These are phyloP conservation scores for Diglossa cyanea DNA, from an alignment of 2,797 vertebrate species.

Conservation along the genomic window DNA sequence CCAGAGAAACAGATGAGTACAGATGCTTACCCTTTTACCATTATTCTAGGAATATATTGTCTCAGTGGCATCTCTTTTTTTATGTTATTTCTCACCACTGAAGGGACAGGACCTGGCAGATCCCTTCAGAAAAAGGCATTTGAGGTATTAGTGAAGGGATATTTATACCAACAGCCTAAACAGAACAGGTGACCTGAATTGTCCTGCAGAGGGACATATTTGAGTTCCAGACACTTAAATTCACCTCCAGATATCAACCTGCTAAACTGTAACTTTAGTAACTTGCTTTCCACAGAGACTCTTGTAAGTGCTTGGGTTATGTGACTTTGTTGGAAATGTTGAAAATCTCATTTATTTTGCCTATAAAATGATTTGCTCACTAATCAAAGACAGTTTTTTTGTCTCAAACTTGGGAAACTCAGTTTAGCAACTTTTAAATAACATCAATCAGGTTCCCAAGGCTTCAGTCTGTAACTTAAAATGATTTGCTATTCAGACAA, in stretches of 20 bases:
- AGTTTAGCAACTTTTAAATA: slow-evolving; percentile 56
- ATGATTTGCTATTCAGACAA: slow-evolving; percentile 59
- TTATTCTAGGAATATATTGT: neutral
- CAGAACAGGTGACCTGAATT: neutral
- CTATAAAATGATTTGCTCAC: neutral
- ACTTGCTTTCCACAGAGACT: neutral
- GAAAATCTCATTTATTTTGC: neutral
- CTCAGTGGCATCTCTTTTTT: neutral
- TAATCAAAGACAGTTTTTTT: slow-evolving; percentile 58
- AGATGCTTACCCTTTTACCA: neutral
- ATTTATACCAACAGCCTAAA: neutral
- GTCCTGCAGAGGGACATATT: neutral
- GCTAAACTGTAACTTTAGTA: neutral
- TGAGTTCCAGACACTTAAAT: neutral
- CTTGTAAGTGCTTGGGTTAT: neutral
- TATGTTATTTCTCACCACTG: neutral
- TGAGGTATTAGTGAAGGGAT: neutral
- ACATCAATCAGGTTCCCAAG: slow-evolving; percentile 24
- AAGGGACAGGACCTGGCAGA: neutral
- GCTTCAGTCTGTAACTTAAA: slow-evolving; percentile 42
- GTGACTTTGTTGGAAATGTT: neutral
- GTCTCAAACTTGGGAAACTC: slow-evolving; percentile 40
- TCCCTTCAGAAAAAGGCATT: neutral
- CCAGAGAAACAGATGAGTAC: rapidly evolving
- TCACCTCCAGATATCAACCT: neutral